Base-by-base conservation (phyloP, 92 coral and sea anemone genomes). In the Muricea muricata region DNA sequence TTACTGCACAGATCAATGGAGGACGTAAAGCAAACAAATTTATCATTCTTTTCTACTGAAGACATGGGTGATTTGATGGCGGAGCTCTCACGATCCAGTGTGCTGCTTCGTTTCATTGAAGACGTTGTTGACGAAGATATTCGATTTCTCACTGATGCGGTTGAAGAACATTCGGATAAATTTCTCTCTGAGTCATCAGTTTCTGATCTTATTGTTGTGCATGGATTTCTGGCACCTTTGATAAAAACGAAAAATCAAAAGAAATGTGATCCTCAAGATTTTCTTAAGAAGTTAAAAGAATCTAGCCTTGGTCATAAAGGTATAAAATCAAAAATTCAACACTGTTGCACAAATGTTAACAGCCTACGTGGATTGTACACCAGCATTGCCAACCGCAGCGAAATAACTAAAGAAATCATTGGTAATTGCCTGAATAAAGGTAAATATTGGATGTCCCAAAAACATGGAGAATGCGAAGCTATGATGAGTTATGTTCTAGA, bases 131-230 rank as follows among this genome's bases (percentile, higher is more conserved):
- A 89, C 52, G 99, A 96, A 80, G 95, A 96, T 90, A 96, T 96
- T 31, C 90, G 89, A 1, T 88, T 94, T 58, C 88, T 96, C 14
- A 87, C 93, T 34, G 99, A 96, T 73, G 99, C 98, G 40, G 99
- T 96, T 1, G 99, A 96, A 69, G 99, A 96, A 74, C 99, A 92
- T 80, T 96, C 98, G 2, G 99, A 96, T 61, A 97, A 93, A 46
- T 91, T 91, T 58, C 93, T 96, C 33, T 93, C 93, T 7, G 99
- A 92, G 75, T 89, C 99, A 18, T 87, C 86, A 0, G 99, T 96
- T 56, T 96, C 99, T 3, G 91, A 96, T 68, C 93, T 96, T 55
- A 96, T 96, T 67, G 99, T 92, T 55, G 92, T 92, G n/a, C 99
- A 96, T 72, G 87, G 97, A 30, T 96, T 96, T 85, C 70, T 96